phyloP scores from a whole-genome alignment of 2,888 invertebrate species.

The Cremastobaeus sp. region DNA sequence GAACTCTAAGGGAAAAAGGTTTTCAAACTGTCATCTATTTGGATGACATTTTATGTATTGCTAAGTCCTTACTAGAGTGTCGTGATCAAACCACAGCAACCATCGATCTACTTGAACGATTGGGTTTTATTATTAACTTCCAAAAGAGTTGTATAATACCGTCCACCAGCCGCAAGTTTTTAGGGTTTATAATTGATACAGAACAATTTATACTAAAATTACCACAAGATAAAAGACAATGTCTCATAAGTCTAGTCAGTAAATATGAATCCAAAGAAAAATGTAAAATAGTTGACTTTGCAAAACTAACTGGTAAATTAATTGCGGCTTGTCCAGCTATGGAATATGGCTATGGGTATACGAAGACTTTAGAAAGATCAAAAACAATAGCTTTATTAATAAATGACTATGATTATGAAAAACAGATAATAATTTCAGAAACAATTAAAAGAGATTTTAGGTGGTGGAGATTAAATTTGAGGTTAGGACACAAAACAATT shows the following conservation, averaged over 20 bases:
- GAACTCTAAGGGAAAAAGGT: slow-evolving; percentile 5
- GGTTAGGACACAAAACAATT: slow-evolving; percentile 11
- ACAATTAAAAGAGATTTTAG: slow-evolving; percentile 15
- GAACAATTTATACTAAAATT: not conserved
- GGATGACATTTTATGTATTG: slow-evolving; percentile 23
- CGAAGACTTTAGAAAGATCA: slow-evolving; percentile 37
- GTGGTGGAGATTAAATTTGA: slow-evolving; percentile 47
- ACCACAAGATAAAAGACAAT: not conserved
- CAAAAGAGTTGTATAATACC: slow-evolving; percentile 2
- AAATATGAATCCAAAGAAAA: not conserved
- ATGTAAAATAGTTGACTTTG: slow-evolving; percentile 35
- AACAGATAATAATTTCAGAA: slow-evolving; percentile 26
- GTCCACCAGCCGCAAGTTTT: not conserved
- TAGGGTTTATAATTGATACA: slow-evolving; percentile 19
- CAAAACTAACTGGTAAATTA: slow-evolving; percentile 41
- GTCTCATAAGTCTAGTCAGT: not conserved
- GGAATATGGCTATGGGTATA: slow-evolving; percentile 37
- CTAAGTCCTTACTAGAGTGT: not conserved
- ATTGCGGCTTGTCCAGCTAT: slow-evolving; percentile 34
- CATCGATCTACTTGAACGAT: not conserved
- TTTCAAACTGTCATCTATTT: slow-evolving; percentile 6
- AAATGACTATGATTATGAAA: slow-evolving; percentile 36
- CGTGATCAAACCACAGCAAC: not conserved
- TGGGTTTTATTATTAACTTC: slow-evolving; percentile 1
- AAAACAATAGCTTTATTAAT: slow-evolving; percentile 29